phyloP scores from a whole-genome alignment of 2,113 vertebrate genomes.

The Meriones unguiculatus region DNA sequence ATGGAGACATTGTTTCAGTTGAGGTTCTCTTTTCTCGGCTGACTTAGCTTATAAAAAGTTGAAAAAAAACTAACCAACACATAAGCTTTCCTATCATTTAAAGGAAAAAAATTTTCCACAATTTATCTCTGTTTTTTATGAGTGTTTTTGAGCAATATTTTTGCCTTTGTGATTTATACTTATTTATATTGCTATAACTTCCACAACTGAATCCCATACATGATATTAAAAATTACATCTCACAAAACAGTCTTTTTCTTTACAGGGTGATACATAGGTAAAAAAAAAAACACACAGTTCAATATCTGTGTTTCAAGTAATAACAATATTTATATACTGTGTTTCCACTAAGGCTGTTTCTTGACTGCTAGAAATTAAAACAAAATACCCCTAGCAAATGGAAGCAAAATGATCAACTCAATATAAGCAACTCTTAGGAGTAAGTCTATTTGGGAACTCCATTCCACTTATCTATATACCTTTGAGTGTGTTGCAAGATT shows the following conservation, averaged over 20 bases:
- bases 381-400: slow-evolving; percentile 61
- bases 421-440: slow-evolving; percentile 26
- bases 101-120: not conserved
- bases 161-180: slow-evolving; percentile 58
- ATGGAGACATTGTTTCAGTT: not conserved
- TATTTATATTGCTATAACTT: slow-evolving; percentile 50
- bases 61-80: not conserved
- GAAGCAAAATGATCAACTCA: slow-evolving; percentile 5
- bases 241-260: slow-evolving; percentile 74
- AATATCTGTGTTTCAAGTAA: slow-evolving; percentile 52
- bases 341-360: slow-evolving; percentile 40
- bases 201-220: slow-evolving; percentile 57
- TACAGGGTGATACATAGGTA: slow-evolving; percentile 56
- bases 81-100: not conserved
- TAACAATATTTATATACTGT: slow-evolving; percentile 69
- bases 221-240: slow-evolving; percentile 63
- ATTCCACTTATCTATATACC: slow-evolving; percentile 60
- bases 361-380: slow-evolving; percentile 65
- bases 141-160: not conserved
- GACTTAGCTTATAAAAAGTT: not conserved
- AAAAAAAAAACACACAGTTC: slow-evolving; percentile 61
- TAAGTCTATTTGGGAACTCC: slow-evolving; percentile 51
- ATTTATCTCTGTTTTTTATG: not conserved
- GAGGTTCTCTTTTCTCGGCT: not conserved
- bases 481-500: slow-evolving; percentile 52